Evolutionary conservation across 2,888 invertebrate species (phyloP).

Genomic region (Synergus gifuensis): DNA sequence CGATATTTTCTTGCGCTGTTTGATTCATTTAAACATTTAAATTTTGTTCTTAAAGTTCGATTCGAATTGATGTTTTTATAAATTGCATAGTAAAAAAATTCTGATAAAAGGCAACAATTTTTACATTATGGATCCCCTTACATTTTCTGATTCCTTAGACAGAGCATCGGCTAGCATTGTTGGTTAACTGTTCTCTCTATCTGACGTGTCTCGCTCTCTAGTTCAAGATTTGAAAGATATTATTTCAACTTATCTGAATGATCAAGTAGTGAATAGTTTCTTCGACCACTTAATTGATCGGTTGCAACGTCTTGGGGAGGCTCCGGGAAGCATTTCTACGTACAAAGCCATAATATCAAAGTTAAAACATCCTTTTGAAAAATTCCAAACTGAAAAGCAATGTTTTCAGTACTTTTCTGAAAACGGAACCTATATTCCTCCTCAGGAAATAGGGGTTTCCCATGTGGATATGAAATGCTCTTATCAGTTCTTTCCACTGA

Average conservation of each 20-base stretch:
- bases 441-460: neutral
- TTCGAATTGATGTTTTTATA: neutral
- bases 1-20: too few species aligned
- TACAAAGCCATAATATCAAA: neutral
- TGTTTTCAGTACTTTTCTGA: neutral
- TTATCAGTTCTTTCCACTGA: conserved; percentile 47
- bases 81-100: neutral
- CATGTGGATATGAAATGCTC: neutral
- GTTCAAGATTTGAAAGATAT: neutral
- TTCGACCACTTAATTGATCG: neutral
- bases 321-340: neutral
- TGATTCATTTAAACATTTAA: too few species aligned
- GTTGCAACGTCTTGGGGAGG: neutral
- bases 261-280: neutral
- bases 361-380: neutral
- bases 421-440: neutral
- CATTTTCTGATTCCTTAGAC: neutral
- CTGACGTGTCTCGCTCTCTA: neutral
- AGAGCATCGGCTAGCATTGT: neutral
- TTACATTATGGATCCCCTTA: neutral
- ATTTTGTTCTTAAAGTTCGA: neutral
- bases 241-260: neutral
- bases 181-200: neutral
- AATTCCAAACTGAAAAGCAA: neutral
- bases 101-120: too few species aligned